Evolutionary conservation across 1,140 invertebrate species (phyloP).

Genomic region (Cydia splendana): DNA sequence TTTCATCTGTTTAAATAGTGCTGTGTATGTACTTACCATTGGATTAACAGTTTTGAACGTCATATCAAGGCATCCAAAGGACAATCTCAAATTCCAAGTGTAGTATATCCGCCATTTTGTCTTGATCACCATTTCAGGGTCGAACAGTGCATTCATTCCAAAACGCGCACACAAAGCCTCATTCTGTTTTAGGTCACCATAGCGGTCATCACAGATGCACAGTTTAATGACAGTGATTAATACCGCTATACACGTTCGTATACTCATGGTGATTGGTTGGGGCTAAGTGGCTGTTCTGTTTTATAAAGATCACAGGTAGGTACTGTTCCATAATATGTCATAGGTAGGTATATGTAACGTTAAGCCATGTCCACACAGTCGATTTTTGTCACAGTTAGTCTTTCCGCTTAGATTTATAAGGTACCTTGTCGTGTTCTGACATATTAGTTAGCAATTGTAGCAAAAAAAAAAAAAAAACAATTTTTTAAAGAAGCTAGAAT

Average conservation of each 20-base stretch:
- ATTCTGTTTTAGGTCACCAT: constrained; percentile 34
- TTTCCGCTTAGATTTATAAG: too few relatives aligned
- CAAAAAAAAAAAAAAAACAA: too few relatives aligned
- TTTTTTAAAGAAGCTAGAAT: too few relatives aligned
- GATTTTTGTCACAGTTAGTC: neutral
- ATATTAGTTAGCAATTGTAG: too few relatives aligned
- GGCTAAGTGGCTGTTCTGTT: neutral
- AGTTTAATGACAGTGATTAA: neutral
- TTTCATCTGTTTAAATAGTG: neutral
- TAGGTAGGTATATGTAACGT: neutral
- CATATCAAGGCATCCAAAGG: constrained; percentile 58
- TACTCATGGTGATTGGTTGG: constrained; percentile 6
- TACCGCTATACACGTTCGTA: neutral
- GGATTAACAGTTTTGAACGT: constrained; percentile 53
- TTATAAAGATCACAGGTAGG: neutral
- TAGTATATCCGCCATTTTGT: constrained; percentile 62
- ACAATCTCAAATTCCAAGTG: constrained; percentile 61
- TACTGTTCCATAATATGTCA: neutral
- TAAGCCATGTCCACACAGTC: neutral
- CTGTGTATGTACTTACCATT: constrained; percentile 46
- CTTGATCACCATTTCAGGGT: constrained; percentile 52
- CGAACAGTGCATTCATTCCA: constrained; percentile 55
- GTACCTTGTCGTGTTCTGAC: too few relatives aligned
- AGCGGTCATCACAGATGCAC: neutral
- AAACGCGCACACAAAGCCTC: constrained; percentile 47